A percentile compares a stretch with the other conserved stretches of the same genome.
Evolutionary conservation across 2,888 invertebrate genomes (phyloP).

Genomic region (Coelinius sp.): DNA sequence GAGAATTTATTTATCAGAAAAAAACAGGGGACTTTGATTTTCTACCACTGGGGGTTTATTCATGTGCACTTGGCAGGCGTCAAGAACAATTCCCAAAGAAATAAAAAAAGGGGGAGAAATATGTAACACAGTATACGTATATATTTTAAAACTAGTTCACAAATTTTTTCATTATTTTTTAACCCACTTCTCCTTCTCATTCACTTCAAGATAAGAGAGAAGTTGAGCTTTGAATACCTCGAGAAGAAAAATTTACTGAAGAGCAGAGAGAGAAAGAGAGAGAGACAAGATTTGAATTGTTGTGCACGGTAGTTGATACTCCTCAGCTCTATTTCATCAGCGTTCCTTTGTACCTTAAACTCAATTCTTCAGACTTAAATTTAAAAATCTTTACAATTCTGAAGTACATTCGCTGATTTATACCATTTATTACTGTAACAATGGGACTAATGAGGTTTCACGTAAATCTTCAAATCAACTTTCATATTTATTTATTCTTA

Average conservation of each 20-base stretch:
- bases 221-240: not conserved
- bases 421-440: not conserved
- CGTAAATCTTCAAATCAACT: not conserved
- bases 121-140: not conserved
- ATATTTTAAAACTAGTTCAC: too few species aligned
- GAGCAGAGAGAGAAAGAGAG: not conserved
- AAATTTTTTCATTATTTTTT: not conserved
- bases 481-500: not conserved
- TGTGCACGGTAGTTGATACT: conserved; percentile 26
- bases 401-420: not conserved
- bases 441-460: not conserved
- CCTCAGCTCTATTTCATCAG: conserved; percentile 16
- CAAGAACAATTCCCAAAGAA: not conserved
- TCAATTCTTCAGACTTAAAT: not conserved
- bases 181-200: not conserved
- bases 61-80: conserved; percentile 14
- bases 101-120: not conserved
- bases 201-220: not conserved
- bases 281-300: conserved; percentile 35
- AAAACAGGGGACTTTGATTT: conserved; percentile 11
- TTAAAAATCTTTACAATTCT: not conserved
- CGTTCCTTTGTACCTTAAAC: not conserved
- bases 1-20: conserved; percentile 17
- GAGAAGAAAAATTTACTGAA: not conserved
- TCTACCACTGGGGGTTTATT: conserved; percentile 4